Evolutionary conservation across 2,797 vertebrate genomes (phyloP).

Genomic region (Gadopsis marmoratus): DNA sequence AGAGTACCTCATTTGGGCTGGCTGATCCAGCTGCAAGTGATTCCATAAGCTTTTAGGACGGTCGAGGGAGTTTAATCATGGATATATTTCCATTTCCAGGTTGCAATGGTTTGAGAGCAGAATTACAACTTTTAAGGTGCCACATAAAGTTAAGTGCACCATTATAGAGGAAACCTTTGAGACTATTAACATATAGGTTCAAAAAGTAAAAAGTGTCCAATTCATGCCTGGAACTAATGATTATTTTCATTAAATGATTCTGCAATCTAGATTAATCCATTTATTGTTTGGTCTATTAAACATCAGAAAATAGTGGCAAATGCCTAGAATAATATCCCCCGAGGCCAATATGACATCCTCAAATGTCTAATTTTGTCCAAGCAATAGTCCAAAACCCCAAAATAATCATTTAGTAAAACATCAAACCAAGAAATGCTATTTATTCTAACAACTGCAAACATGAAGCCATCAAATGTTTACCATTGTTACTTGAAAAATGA

Average conservation of each 20-base stretch:
- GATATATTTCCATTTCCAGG: slow-evolving; percentile 8
- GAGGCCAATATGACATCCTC: not conserved
- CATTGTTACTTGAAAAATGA: not conserved
- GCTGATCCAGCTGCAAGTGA: slow-evolving; percentile 37
- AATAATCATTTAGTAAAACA: not conserved
- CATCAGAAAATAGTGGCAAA: not conserved
- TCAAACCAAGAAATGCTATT: not conserved
- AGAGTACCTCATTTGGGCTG: slow-evolving; percentile 33
- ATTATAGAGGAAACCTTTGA: not conserved
- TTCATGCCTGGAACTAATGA: not conserved
- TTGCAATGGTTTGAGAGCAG: not conserved
- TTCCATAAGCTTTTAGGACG: slow-evolving; percentile 25
- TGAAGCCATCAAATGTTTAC: not conserved
- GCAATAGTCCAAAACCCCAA: not conserved
- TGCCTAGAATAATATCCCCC: not conserved
- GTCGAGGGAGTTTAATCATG: slow-evolving; percentile 9
- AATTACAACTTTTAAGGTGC: slow-evolving; percentile 1
- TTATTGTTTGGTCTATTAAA: not conserved
- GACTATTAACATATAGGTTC: not conserved
- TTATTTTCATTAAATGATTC: not conserved
- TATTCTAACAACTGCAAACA: not conserved
- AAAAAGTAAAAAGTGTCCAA: not conserved
- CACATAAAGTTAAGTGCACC: not conserved
- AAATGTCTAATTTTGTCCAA: not conserved
- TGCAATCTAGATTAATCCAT: rapidly evolving